Conservation (phyloP, 2,113 vertebrate genomes). For the Sinosuthora webbiana region DNA sequence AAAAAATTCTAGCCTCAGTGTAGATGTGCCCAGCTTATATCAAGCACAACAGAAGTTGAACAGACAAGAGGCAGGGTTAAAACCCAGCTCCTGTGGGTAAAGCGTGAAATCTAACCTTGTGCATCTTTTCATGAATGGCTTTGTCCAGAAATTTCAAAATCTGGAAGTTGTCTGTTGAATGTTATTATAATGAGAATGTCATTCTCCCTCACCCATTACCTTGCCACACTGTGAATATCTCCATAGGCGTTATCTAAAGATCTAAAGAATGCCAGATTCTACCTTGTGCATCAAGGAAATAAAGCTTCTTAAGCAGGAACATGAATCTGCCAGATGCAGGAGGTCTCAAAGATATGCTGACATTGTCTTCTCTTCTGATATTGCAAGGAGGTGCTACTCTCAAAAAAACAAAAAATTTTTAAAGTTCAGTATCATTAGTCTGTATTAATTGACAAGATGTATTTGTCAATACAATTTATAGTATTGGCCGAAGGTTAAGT, state of each 20-base stretch:
- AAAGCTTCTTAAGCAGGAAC: background rate
- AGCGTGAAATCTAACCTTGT: background rate
- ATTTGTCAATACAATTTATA: background rate
- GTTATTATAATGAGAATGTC: background rate
- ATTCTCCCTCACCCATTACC: background rate
- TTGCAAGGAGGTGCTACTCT: background rate
- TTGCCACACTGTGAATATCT: background rate
- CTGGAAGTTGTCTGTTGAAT: background rate
- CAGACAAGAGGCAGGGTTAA: background rate
- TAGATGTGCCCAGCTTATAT: conserved; percentile 16
- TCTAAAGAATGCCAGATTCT: background rate
- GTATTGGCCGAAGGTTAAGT: background rate
- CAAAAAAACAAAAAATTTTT: background rate
- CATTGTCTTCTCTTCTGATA: background rate
- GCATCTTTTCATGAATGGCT: background rate
- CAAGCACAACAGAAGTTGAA: conserved; percentile 1
- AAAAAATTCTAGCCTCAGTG: background rate
- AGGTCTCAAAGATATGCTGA: background rate
- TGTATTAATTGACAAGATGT: background rate
- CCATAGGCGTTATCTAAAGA: background rate
- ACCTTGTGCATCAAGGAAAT: background rate
- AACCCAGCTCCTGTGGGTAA: background rate
- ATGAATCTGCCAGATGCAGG: background rate
- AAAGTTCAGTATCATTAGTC: background rate
- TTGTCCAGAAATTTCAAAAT: background rate